These are phyloP conservation scores for Dolichoris vasculosae DNA, from an alignment of 1,140 invertebrate genomes.

Conservation along the genomic window DNA sequence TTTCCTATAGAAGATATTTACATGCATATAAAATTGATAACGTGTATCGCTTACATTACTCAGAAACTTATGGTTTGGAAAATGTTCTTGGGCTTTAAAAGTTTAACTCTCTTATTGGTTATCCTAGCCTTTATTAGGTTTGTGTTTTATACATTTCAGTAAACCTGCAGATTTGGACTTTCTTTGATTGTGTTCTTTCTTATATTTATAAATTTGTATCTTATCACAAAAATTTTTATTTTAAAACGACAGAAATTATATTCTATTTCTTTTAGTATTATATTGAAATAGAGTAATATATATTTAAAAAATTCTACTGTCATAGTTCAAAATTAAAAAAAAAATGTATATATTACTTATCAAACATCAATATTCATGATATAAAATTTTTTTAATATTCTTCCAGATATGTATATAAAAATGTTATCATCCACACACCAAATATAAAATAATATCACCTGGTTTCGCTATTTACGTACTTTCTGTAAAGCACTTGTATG, in stretches of 20 bases:
- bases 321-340: too few species aligned
- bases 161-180: slow-evolving; percentile 39
- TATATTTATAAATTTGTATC: not conserved
- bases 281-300: too few species aligned
- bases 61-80: slow-evolving; percentile 39
- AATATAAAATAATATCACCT: too few species aligned
- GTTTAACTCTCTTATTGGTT: slow-evolving; percentile 43
- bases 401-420: too few species aligned
- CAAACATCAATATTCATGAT: too few species aligned
- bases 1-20: slow-evolving; percentile 18
- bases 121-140: slow-evolving; percentile 41
- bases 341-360: too few species aligned
- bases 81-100: slow-evolving; percentile 15
- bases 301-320: too few species aligned
- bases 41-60: not conserved
- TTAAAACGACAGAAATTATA: not conserved
- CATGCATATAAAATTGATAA: slow-evolving; percentile 33
- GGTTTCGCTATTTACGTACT: too few species aligned
- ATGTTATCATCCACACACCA: too few species aligned
- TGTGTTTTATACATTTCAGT: slow-evolving; percentile 45
- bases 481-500: too few species aligned
- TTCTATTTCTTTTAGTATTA: too few species aligned
- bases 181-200: not conserved
- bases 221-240: not conserved
- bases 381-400: too few species aligned